Evolutionary conservation across 1,140 invertebrate species (phyloP).

Genomic region (Holcopasites calliopsidis): DNA sequence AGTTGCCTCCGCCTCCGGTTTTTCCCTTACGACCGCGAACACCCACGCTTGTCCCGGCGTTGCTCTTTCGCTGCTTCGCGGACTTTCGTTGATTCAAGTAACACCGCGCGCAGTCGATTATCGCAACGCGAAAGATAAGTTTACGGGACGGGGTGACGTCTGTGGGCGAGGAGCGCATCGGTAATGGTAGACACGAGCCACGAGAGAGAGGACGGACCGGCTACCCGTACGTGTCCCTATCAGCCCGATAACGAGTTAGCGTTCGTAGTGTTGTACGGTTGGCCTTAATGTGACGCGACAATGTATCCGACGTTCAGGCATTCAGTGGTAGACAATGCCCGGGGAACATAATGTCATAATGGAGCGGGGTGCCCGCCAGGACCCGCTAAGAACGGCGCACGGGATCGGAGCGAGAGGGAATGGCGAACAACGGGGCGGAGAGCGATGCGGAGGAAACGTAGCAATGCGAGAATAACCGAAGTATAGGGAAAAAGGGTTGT

Average conservation of each 20-base stretch:
- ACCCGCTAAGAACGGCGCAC: conserved; percentile 65
- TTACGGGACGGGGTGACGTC: conserved; percentile 13
- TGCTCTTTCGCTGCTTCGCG: conserved; percentile 12
- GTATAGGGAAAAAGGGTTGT: conserved; percentile 27
- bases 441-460: conserved; percentile 42
- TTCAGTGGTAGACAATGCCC: conserved; percentile 77
- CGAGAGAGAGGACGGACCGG: conserved; percentile 25
- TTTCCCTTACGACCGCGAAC: not conserved
- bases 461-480: conserved; percentile 30
- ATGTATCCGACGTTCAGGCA: conserved; percentile 78
- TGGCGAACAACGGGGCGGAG: not conserved
- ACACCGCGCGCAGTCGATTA: conserved; percentile 31
- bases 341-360: conserved; percentile 79
- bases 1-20: conserved; percentile 14
- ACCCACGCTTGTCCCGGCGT: conserved; percentile 6
- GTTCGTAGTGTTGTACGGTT: conserved; percentile 72
- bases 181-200: conserved; percentile 41
- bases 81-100: no score
- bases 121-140: conserved; percentile 40
- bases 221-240: conserved; percentile 70
- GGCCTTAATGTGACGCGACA: conserved; percentile 76
- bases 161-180: conserved; percentile 39
- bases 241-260: conserved; percentile 77
- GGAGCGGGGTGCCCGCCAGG: conserved; percentile 69
- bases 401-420: conserved; percentile 32